Evolutionary conservation across 2,113 vertebrate genomes (phyloP), one percentile per base, ranked within the genome.

Genomic region (Microtus richardsoni): DNA sequence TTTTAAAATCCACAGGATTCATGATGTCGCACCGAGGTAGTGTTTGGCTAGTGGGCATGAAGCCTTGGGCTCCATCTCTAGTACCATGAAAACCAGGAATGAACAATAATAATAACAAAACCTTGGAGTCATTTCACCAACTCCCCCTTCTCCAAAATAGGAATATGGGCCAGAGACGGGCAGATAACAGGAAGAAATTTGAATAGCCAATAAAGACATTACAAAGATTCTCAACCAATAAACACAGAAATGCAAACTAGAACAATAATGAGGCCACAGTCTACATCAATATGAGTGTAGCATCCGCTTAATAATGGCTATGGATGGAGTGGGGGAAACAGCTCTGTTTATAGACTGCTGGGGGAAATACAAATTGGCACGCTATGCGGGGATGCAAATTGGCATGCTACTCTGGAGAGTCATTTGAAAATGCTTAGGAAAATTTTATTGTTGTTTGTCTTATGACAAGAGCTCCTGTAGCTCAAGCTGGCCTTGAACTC

Each of bases 381-480:
- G 2, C 79, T 13, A 28, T 22, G 39, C 41, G 75, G 79, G 19
- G 54, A 66, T 62, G 39, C 64, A 68, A 75, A 68, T 66, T 64
- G 79, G 49, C 66, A 16, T 22, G n/a, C 54, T 39, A 41, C 52
- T 75, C 89, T 33, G 73, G 58, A 96, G 86, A 91, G 68, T 19
- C 85, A 79, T 95, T 94, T 71, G 62, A 79, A 95, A 96, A 89
- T n/a, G 60, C 87, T 52, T 33, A 36, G 79, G 54, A 17, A 83
- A 77, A 16, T 49, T 24, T 47, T 36, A 47, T 87, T 70, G 41
- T 13, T 71, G 85, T 54, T 87, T 71, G 85, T 54, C 47, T 54
- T 70, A 70, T 71, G 64, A 52, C 33, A n/a, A 24, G 33, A 21
- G 21, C 64, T 70, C 44, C 44, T 87, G 30, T 52, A 52, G 47